Percentiles rank a stretch among this genome's conserved stretches.
phyloP scores from a whole-genome alignment of 2,888 invertebrate species.

The Pherbina coryleti region DNA sequence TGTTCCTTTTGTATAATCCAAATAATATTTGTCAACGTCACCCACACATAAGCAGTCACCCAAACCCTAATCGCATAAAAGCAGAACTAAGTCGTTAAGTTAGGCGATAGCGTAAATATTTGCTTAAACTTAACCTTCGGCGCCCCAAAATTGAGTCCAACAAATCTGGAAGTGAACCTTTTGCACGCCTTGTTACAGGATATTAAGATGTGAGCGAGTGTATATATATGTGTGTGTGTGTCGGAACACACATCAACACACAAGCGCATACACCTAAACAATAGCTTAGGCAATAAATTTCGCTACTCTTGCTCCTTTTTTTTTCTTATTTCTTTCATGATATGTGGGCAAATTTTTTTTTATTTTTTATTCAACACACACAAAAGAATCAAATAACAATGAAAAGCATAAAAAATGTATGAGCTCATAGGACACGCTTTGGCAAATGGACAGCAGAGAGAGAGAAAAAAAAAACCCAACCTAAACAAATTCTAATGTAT shows the following conservation, averaged over 20 bases:
- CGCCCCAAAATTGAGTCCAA: constrained; percentile 4
- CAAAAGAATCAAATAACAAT: constrained; percentile 43
- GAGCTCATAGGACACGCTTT: constrained; percentile 9
- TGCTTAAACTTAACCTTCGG: constrained; percentile 41
- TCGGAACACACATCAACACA: constrained; percentile 4
- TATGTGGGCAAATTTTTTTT: constrained; percentile 17
- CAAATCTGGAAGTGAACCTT: constrained; percentile 48
- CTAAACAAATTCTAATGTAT: neutral
- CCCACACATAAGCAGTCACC: constrained; percentile 33
- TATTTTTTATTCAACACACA: constrained; percentile 17
- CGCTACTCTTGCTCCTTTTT: constrained; percentile 9
- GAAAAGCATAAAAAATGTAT: constrained; percentile 5
- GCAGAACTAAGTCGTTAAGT: constrained; percentile 45
- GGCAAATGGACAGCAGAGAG: neutral
- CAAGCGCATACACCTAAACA: neutral
- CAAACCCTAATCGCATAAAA: constrained; percentile 30
- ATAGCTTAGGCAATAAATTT: constrained; percentile 35
- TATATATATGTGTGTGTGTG: neutral
- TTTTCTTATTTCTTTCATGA: neutral
- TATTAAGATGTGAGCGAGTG: neutral
- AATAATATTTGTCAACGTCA: constrained; percentile 30
- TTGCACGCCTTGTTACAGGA: constrained; percentile 35
- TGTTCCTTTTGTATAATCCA: neutral
- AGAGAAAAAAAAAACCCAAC: neutral
- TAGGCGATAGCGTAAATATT: constrained; percentile 40